A percentile compares a stretch with the other conserved stretches of the same genome.
These are phyloP conservation scores for Adelosebastes latens DNA, from an alignment of 2,797 vertebrate genomes.

Conservation along the genomic window DNA sequence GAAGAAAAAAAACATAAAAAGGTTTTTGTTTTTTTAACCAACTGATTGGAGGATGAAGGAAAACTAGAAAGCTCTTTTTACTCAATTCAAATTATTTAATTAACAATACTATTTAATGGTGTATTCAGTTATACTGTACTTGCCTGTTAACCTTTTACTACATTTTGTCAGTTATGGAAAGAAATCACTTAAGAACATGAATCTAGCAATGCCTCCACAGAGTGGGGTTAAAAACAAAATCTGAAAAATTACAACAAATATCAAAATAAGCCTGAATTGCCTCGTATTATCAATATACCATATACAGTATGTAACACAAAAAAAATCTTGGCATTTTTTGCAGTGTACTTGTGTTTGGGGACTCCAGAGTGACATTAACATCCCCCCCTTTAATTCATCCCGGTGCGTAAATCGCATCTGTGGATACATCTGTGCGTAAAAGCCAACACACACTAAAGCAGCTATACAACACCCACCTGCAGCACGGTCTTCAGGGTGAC, in stretches of 20 bases:
- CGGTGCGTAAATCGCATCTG: constrained; percentile 14
- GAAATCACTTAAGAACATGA: not conserved
- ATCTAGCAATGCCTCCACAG: constrained; percentile 9
- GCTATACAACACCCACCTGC: constrained; percentile 84
- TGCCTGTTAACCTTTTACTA: not conserved
- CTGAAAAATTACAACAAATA: not conserved
- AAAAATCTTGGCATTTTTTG: constrained; percentile 51
- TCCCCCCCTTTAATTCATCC: too few relatives aligned
- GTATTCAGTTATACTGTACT: not conserved
- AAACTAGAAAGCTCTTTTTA: not conserved
- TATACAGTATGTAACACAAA: constrained; percentile 31
- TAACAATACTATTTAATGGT: not conserved
- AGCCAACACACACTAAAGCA: not conserved
- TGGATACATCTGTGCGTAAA: not conserved
- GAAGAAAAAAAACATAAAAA: not conserved
- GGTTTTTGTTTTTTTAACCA: not conserved
- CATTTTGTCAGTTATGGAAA: not conserved
- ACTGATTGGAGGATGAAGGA: not conserved
- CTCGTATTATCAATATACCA: not conserved
- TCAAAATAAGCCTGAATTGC: constrained; percentile 34
- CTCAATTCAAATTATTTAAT: not conserved
- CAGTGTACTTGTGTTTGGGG: not conserved
- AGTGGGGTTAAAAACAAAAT: not conserved
- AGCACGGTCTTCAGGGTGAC: constrained; percentile 89
- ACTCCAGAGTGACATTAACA: not conserved